Conservation (phyloP, 2,113 vertebrate genomes). For the Ictalurus punctatus region DNA sequence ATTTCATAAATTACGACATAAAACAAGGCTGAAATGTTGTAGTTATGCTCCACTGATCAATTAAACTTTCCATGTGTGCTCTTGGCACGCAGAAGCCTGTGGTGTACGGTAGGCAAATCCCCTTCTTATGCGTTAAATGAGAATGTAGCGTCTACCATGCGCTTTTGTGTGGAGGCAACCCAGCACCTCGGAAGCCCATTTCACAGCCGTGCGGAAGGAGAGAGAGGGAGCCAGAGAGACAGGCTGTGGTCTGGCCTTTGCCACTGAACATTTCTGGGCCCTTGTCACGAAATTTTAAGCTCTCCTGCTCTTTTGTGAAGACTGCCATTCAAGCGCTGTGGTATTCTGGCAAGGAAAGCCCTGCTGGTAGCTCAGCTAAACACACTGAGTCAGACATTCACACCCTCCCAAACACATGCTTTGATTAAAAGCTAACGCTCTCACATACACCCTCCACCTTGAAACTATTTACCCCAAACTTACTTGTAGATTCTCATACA, state of each 20-base stretch:
- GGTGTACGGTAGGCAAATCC: slow-evolving; percentile 36
- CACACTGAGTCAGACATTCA: slow-evolving; percentile 59
- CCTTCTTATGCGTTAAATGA: slow-evolving; percentile 63
- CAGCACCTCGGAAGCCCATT: slow-evolving; percentile 65
- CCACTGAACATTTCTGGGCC: slow-evolving; percentile 60
- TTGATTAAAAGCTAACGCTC: slow-evolving; percentile 17
- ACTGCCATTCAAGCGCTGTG: slow-evolving; percentile 63
- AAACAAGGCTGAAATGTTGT: background rate
- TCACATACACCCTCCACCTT: slow-evolving; percentile 32
- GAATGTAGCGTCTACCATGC: slow-evolving; percentile 69
- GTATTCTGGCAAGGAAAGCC: slow-evolving; percentile 54
- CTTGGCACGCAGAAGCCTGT: slow-evolving; percentile 56
- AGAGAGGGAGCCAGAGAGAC: slow-evolving; percentile 31
- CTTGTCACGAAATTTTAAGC: slow-evolving; percentile 67
- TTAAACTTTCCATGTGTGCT: slow-evolving; percentile 39
- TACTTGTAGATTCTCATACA: slow-evolving; percentile 28
- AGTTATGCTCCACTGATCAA: slow-evolving; percentile 2
- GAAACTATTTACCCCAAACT: slow-evolving; percentile 48
- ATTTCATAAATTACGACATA: background rate
- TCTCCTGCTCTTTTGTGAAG: slow-evolving; percentile 66
- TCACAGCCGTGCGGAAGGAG: slow-evolving; percentile 59
- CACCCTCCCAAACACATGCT: slow-evolving; percentile 46
- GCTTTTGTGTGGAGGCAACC: slow-evolving; percentile 70
- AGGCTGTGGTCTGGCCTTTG: slow-evolving; percentile 56
- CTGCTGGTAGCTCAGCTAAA: slow-evolving; percentile 64